Base-by-base conservation (phyloP, 2,113 vertebrate species). In the Peromyscus polionotus region DNA sequence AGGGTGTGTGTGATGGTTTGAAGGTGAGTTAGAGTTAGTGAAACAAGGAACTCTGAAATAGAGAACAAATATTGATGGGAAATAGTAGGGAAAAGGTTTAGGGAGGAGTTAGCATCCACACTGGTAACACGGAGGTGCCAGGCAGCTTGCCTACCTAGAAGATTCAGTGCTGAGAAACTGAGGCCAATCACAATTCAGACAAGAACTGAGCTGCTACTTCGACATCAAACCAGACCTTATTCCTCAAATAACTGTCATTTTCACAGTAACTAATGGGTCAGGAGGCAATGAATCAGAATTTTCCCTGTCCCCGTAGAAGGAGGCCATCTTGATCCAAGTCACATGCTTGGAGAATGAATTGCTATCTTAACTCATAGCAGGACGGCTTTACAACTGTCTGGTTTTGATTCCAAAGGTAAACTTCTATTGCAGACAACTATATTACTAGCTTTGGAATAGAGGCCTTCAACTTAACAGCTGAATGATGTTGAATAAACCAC, bases 21-120 rank as follows among this genome's bases (percentile, higher is more conserved):
- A 54, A 54, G 51, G 51, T 10, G 51, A 54, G 51, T 54, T 54
- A 54, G 51, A 48, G 45, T 54, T 54, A 81, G 3, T 87, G 75
- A 86, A 75, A 77, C 77, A 24, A 81, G 75, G 45, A 77, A n/a
- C 28, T 76, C 20, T 54, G 76, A 73, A 83, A 84, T 26, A 80
- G 48, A 65, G n/a, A 90, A 90, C 22, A 88, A 85, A 93, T 65
- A 48, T 5, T 70, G n/a, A 91, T 65, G 83, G 65, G 45, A 88
- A 77, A 61, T 8, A 86, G 14, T 80, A 39, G 54, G 73, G 22
- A 81, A 95, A 91, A 22, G 13, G 20, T 39, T 77, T 61, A 70
- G 61, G 48, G 36, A 91, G 63, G 45, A 85, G 42, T 6, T 3
- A 61, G 45, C 51, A 39, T 61, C 68, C 73, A 68, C n/a, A 14